Evolutionary conservation across 1,140 invertebrate species (phyloP).

Genomic region (Drosophila ercepeae): DNA sequence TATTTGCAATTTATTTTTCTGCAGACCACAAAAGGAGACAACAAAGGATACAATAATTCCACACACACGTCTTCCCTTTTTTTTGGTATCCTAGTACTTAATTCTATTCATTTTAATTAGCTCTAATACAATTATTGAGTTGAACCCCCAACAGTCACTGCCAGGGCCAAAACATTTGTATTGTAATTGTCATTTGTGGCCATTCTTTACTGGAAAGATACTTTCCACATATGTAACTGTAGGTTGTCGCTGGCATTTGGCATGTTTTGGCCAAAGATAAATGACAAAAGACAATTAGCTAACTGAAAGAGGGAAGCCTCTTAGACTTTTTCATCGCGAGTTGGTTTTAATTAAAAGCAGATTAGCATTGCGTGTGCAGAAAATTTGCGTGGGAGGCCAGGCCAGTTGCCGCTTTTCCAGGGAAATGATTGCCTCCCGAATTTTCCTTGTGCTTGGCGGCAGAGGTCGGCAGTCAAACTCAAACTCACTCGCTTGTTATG

Average conservation of each 20-base stretch:
- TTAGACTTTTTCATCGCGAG: constrained; percentile 52
- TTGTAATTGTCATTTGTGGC: constrained; percentile 46
- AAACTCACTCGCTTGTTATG: constrained; percentile 30
- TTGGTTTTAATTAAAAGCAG: constrained; percentile 79
- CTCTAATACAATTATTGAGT: constrained; percentile 30
- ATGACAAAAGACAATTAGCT: constrained; percentile 62
- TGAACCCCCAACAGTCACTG: constrained; percentile 20
- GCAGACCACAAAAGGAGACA: background rate
- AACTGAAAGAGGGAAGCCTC: constrained; percentile 59
- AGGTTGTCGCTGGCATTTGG: constrained; percentile 13
- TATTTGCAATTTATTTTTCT: background rate
- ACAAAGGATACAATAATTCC: background rate
- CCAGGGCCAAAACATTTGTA: constrained; percentile 51
- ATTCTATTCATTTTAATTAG: constrained; percentile 52
- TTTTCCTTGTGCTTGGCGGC: background rate
- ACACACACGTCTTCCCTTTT: background rate
- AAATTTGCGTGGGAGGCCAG: constrained; percentile 33
- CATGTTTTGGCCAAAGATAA: constrained; percentile 51
- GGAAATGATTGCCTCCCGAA: constrained; percentile 52
- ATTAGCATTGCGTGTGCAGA: constrained; percentile 75
- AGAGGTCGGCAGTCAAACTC: background rate
- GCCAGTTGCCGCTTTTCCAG: constrained; percentile 9
- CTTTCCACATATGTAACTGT: constrained; percentile 40
- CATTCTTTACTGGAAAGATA: constrained; percentile 12
- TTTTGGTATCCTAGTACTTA: background rate